Conservation (phyloP, 2,888 invertebrate genomes). For the Lasioglossum leucozonium region DNA sequence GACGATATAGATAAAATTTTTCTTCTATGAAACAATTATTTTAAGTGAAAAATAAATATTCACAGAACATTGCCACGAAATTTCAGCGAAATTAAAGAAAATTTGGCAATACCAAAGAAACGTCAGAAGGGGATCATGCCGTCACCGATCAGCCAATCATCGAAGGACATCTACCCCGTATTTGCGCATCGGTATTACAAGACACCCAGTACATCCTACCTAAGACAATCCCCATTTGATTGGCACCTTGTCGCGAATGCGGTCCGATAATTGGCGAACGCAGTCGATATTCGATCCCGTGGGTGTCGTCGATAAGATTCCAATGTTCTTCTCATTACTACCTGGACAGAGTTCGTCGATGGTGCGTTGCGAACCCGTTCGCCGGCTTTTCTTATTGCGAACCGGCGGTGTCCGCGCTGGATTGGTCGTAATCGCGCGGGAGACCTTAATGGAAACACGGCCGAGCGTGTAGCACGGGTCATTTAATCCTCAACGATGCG, state of each 20-base stretch:
- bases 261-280: conserved; percentile 70
- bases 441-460: conserved; percentile 71
- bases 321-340: conserved; percentile 74
- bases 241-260: conserved; percentile 57
- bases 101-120: background rate
- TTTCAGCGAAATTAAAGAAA: background rate
- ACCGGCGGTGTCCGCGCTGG: conserved; percentile 62
- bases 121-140: background rate
- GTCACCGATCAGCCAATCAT: background rate
- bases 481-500: conserved; percentile 50
- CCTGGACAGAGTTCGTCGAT: conserved; percentile 38
- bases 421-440: conserved; percentile 66
- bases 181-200: background rate
- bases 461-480: conserved; percentile 55
- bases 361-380: conserved; percentile 69
- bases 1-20: too few relatives aligned
- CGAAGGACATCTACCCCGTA: background rate
- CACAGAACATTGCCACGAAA: background rate
- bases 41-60: too few relatives aligned
- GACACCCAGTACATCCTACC: conserved; percentile 16
- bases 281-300: conserved; percentile 69
- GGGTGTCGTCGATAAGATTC: conserved; percentile 70
- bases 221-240: conserved; percentile 12
- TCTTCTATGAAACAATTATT: too few relatives aligned
- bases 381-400: conserved; percentile 65